phyloP scores from a whole-genome alignment of 2,888 invertebrate species.

The Coecobrya sp. region DNA sequence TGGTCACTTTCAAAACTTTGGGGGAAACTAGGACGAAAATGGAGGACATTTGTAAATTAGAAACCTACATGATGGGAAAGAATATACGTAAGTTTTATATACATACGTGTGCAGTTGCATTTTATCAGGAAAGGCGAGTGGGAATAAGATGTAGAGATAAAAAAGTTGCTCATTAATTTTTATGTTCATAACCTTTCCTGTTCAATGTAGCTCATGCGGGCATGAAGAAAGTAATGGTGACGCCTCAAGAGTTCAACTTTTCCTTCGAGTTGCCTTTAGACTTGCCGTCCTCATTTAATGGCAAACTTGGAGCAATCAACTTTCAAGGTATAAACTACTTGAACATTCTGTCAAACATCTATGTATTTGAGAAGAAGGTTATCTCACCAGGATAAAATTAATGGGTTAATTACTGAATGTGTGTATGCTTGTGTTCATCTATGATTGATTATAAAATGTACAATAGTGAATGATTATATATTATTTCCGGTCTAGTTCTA shows the following conservation, averaged over 20 bases:
- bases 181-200: not conserved
- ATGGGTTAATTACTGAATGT: too few species aligned
- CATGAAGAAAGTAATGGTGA: constrained; percentile 80
- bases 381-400: too few species aligned
- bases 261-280: constrained; percentile 83
- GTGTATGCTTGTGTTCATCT: too few species aligned
- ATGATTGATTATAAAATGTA: too few species aligned
- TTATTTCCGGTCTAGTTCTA: too few species aligned
- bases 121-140: not conserved
- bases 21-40: constrained; percentile 81
- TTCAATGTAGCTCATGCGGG: constrained; percentile 79
- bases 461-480: too few species aligned
- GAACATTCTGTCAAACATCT: too few species aligned
- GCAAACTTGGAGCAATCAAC: constrained; percentile 82
- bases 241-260: constrained; percentile 78
- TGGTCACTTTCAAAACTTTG: constrained; percentile 81
- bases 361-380: too few species aligned
- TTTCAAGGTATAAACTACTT: too few species aligned
- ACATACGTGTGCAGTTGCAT: not conserved
- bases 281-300: constrained; percentile 81
- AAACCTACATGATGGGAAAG: constrained; percentile 81
- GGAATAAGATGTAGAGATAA: too few species aligned
- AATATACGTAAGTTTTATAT: constrained; percentile 78
- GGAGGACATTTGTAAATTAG: constrained; percentile 80
- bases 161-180: not conserved